Evolutionary conservation across 2,797 vertebrate genomes (phyloP).

Genomic region (Leuciscus waleckii): DNA sequence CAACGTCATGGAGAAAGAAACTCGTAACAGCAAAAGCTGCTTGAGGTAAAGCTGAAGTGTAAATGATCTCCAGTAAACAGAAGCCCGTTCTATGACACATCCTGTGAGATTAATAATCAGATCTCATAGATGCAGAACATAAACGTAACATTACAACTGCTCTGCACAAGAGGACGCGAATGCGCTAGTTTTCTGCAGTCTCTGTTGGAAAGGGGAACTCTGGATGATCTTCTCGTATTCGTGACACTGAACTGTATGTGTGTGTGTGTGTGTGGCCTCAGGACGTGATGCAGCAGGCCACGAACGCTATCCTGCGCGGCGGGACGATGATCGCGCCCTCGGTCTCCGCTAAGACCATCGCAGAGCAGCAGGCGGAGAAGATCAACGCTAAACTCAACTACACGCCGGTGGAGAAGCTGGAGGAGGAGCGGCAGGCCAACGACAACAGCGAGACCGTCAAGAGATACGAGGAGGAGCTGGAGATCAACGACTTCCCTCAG

Average conservation of each 20-base stretch:
- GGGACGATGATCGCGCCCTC: constrained; percentile 96
- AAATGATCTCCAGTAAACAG: too few relatives aligned
- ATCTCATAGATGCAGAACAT: too few relatives aligned
- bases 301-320: constrained; percentile 94
- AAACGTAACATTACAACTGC: too few relatives aligned
- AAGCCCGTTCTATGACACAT: too few relatives aligned
- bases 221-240: neutral
- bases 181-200: too few relatives aligned
- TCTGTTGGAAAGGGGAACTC: too few relatives aligned
- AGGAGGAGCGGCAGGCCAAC: constrained; percentile 94
- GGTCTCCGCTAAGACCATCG: constrained; percentile 97
- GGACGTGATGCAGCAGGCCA: constrained; percentile 99
- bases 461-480: constrained; percentile 97
- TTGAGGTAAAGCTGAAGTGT: too few relatives aligned
- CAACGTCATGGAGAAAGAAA: too few relatives aligned
- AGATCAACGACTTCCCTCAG: constrained; percentile 99
- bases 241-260: neutral
- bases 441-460: constrained; percentile 95
- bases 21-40: too few relatives aligned
- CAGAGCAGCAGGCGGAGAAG: constrained; percentile 98
- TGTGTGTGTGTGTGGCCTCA: constrained; percentile 57
- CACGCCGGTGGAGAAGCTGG: constrained; percentile 97
- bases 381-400: constrained; percentile 99
- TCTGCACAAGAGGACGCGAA: too few relatives aligned
- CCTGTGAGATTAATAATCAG: too few relatives aligned